Conservation (phyloP, 2,113 vertebrate species). For the Rhinolophus sinicus region DNA sequence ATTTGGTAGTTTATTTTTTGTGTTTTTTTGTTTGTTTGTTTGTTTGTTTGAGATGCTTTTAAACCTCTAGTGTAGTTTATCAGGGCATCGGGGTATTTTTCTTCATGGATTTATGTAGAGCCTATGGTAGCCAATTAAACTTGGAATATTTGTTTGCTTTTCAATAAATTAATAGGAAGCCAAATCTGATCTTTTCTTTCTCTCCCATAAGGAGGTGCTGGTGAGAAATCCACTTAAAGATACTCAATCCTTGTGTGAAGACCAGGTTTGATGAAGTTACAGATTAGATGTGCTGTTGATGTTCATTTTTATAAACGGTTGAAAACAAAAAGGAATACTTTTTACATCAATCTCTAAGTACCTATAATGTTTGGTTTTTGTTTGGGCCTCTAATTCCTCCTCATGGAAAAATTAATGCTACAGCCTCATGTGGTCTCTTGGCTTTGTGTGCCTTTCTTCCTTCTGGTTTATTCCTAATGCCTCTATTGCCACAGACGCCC, state of each 20-base stretch:
- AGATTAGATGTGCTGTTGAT: not conserved
- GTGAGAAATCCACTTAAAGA: not conserved
- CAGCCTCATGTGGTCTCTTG: not conserved
- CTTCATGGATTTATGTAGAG: not conserved
- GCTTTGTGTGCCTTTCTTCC: not conserved
- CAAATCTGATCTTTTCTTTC: not conserved
- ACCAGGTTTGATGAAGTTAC: not conserved
- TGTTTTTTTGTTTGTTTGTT: no score
- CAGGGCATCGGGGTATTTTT: not conserved
- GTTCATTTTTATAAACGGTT: not conserved
- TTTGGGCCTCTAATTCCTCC: not conserved
- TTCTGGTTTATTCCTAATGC: not conserved
- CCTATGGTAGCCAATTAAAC: not conserved
- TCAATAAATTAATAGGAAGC: not conserved
- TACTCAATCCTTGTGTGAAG: not conserved
- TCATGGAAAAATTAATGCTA: not conserved
- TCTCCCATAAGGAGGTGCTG: not conserved
- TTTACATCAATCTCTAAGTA: not conserved
- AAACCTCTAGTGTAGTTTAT: slow-evolving; percentile 4
- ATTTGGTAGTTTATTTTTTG: not conserved
- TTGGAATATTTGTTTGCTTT: slow-evolving; percentile 11
- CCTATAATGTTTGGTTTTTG: not conserved
- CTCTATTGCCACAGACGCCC: not conserved
- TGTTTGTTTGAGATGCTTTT: slow-evolving; percentile 1
- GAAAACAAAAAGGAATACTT: not conserved